A percentile compares a stretch with the other conserved stretches of the same genome.
phyloP scores from a whole-genome alignment of 92 coral and sea anemone genomes.

The Desmophyllum pertusum region DNA sequence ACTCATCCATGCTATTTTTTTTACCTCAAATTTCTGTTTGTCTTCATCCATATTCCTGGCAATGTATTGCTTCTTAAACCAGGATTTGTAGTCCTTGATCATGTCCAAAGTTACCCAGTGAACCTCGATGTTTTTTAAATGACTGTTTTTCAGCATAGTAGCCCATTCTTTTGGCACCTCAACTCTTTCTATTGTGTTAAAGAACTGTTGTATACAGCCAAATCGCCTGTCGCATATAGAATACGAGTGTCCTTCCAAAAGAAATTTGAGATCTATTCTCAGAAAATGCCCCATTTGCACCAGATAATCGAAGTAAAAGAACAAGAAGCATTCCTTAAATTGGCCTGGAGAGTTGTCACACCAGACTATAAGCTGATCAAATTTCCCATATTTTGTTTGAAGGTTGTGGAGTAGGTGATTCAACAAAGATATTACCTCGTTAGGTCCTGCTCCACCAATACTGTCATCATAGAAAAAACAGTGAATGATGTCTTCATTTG shows the following conservation, averaged over 20 bases:
- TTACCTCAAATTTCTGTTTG: background rate
- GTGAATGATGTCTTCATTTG: too few species aligned
- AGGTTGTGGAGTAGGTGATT: too few species aligned
- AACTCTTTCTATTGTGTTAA: background rate
- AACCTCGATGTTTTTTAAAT: background rate
- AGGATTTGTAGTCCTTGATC: conserved; percentile 10
- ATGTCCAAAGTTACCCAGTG: conserved; percentile 1
- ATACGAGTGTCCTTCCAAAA: background rate
- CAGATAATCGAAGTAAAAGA: background rate
- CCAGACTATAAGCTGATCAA: background rate
- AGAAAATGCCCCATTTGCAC: background rate
- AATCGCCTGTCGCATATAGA: background rate
- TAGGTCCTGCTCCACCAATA: too few species aligned
- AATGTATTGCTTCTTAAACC: background rate
- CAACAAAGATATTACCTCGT: too few species aligned
- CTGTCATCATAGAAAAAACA: too few species aligned
- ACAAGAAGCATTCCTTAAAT: background rate
- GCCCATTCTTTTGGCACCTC: conserved; percentile 6
- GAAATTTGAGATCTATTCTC: background rate
- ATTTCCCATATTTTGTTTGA: too few species aligned
- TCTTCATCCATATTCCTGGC: background rate
- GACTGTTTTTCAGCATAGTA: background rate
- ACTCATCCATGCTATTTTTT: background rate
- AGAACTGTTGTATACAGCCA: conserved; percentile 6
- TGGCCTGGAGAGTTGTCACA: background rate